Evolutionary conservation across 2,113 vertebrate genomes (phyloP).

Genomic region (Hystrix brachyura): DNA sequence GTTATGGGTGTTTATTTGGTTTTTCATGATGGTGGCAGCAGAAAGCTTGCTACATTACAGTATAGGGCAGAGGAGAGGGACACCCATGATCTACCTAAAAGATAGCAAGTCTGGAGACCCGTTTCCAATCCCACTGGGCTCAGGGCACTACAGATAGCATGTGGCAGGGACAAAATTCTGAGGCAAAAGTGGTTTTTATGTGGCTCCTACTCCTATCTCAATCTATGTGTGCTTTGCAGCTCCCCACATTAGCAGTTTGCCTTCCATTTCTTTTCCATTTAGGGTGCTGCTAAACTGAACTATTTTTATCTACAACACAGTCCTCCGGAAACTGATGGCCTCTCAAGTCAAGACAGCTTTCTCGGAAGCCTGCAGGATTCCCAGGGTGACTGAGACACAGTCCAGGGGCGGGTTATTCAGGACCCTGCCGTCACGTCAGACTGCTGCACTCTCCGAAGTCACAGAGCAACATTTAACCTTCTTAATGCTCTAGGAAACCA

Average conservation of each 20-base stretch:
- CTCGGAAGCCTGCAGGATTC: neutral
- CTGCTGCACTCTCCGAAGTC: neutral
- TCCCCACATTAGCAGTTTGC: neutral
- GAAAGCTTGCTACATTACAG: neutral
- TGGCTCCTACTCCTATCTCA: neutral
- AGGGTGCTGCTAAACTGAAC: neutral
- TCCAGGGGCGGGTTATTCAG: neutral
- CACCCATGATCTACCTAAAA: neutral
- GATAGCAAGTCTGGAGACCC: neutral
- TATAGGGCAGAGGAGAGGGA: neutral
- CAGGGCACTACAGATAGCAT: neutral
- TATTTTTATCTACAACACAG: neutral
- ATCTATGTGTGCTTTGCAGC: neutral
- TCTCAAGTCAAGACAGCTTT: neutral
- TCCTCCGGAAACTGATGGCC: neutral
- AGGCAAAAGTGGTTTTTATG: neutral
- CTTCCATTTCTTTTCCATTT: neutral
- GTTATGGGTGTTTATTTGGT: neutral
- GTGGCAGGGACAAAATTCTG: neutral
- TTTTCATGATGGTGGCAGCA: neutral
- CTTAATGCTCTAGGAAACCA: slow-evolving; percentile 61
- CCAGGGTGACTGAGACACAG: neutral
- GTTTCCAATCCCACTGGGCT: neutral
- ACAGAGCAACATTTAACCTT: slow-evolving; percentile 62
- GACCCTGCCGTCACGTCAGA: neutral